Percentiles rank a stretch among this genome's conserved stretches.
Conservation (phyloP, 2,888 invertebrate genomes). For the Ethmia dodecea region DNA sequence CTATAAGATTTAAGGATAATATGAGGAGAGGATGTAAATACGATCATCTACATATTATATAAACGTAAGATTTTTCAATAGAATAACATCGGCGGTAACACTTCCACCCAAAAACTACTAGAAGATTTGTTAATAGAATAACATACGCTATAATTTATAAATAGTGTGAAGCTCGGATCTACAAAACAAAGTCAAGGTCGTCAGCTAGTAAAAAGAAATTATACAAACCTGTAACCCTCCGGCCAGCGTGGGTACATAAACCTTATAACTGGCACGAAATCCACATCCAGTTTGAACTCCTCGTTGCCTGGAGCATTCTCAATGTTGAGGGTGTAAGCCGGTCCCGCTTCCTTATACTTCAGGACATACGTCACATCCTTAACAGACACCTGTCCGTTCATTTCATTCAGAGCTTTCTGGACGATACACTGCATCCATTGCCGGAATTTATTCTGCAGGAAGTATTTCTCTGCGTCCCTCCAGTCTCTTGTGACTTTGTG, state of each 20-base stretch:
- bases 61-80: too few species aligned
- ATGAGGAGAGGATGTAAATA: too few species aligned
- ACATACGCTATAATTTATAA: too few species aligned
- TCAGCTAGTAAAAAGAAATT: too few species aligned
- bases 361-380: slow-evolving; percentile 44
- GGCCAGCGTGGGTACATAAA: slow-evolving; percentile 63
- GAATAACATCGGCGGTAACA: too few species aligned
- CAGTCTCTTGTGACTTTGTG: slow-evolving; percentile 57
- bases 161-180: too few species aligned
- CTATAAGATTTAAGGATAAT: too few species aligned
- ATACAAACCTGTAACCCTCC: slow-evolving; percentile 46
- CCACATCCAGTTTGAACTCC: slow-evolving; percentile 58
- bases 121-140: too few species aligned
- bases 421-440: slow-evolving; percentile 74
- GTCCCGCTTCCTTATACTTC: slow-evolving; percentile 60
- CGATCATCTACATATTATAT: too few species aligned
- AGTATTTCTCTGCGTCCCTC: slow-evolving; percentile 61
- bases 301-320: slow-evolving; percentile 31
- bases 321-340: slow-evolving; percentile 74
- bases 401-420: slow-evolving; percentile 53
- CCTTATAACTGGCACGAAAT: slow-evolving; percentile 73
- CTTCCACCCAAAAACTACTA: too few species aligned
- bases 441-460: slow-evolving; percentile 66
- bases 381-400: slow-evolving; percentile 40
- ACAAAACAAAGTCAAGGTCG: too few species aligned